Base-by-base conservation (phyloP, 2,113 vertebrate species). In the Pterophyllum scalare region DNA sequence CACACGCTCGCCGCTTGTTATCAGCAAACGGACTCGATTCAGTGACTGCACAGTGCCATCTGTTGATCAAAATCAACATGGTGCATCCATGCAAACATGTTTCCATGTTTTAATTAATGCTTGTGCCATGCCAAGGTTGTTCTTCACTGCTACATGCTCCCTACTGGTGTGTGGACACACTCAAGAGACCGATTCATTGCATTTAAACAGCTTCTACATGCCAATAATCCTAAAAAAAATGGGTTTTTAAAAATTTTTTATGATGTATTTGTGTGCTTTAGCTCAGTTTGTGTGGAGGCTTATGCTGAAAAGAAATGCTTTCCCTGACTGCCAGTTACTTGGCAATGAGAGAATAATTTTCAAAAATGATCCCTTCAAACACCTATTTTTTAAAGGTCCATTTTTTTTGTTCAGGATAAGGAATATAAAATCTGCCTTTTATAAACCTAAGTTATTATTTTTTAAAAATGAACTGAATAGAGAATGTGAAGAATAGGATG, bases 1-100 rank as follows among this genome's bases (percentile, higher is more conserved):
- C 80, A 60, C 31, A 35, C 12, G 11, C 24, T 83, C 40, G n/a
- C 24, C 57, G 5, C 35, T 79, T 57, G 28, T 40, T 17, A 26
- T 70, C 13, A 43, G 52, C 31, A 84, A 79, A 65, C 33, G 12
- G 31, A 62, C 40, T 70, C 3, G 61, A 83, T 88, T 82, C 19
- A 65, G 75, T 91, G 86, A 91, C 89, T 83, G 59, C 84, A 94
- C 87, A 93, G 91, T 88, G 90, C 95, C 94, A 93, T 93, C 94
- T 94, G 88, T 92, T 95, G 92, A 90, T 91, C 70, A 76, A 58
- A 86, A 46, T 13, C 12, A 43, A 80, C 3, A 13, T 11, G 10
- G 38, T 75, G 28, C 70, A 35, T 14, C 15, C 20, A 26, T 13
- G 20, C 12, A 60, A 61, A 79, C 7, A 2, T 28, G 31, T 81